Conservation (phyloP, 2,113 vertebrate genomes). For the Phaethornis superciliosus region DNA sequence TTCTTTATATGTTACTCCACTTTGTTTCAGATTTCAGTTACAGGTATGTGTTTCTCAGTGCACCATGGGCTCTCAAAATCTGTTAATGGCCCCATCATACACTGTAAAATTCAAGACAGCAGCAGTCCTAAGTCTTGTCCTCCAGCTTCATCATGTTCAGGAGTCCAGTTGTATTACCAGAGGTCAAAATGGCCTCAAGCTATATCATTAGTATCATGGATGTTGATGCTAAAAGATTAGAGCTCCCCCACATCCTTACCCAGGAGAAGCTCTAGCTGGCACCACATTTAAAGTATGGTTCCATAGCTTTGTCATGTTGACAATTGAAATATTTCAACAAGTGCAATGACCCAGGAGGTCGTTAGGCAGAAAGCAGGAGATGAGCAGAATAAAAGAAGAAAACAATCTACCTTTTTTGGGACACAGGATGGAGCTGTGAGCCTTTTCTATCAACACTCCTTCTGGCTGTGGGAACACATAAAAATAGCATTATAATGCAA, state of each 20-base stretch:
- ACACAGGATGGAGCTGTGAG: constrained; percentile 70
- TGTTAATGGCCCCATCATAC: neutral
- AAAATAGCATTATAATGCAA: neutral
- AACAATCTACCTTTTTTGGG: constrained; percentile 57
- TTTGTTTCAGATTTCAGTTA: neutral
- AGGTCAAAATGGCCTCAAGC: neutral
- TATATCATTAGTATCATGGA: neutral
- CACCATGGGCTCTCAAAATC: neutral
- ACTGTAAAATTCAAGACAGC: neutral
- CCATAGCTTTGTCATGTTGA: neutral
- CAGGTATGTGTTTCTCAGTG: neutral
- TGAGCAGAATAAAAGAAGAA: neutral
- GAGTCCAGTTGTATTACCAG: neutral
- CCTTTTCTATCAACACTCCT: constrained; percentile 72
- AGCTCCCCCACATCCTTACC: neutral
- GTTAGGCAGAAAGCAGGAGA: neutral
- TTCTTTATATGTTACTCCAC: neutral
- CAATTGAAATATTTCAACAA: neutral
- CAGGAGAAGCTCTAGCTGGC: neutral
- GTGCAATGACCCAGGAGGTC: neutral
- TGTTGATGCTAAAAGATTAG: neutral
- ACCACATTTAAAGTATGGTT: neutral
- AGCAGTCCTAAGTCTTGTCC: neutral
- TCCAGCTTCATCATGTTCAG: neutral
- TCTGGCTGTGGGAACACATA: constrained; percentile 59